Conservation (phyloP, 2,113 vertebrate species). For the Gavia stellata region DNA sequence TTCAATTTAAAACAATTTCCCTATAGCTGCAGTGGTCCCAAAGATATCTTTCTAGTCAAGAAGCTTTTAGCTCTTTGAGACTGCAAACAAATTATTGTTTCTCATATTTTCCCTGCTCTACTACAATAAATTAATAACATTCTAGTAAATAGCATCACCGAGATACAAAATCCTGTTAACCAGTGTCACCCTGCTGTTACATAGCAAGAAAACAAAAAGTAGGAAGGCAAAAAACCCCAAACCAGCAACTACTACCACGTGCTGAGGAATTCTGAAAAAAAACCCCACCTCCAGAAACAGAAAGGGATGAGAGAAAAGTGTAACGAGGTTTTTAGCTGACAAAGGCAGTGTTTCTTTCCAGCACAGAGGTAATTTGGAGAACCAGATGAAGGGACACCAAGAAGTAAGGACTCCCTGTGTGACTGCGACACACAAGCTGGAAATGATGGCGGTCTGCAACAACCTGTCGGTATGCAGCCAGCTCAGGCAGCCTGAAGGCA, state of each 20-base stretch:
- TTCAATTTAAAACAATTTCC: not conserved
- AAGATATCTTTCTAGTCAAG: not conserved
- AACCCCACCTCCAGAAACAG: not conserved
- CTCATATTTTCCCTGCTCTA: not conserved
- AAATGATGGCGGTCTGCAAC: fast-evolving
- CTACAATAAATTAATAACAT: not conserved
- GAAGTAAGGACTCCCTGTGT: not conserved
- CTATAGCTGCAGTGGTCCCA: not conserved
- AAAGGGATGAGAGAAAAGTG: not conserved
- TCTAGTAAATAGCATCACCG: not conserved
- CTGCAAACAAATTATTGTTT: not conserved
- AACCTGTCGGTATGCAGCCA: fast-evolving
- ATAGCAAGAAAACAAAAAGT: not conserved
- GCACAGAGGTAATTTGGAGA: not conserved
- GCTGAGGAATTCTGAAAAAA: not conserved
- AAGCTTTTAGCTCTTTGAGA: not conserved
- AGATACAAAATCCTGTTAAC: not conserved
- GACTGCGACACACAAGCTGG: not conserved
- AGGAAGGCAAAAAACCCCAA: not conserved
- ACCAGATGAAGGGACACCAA: not conserved
- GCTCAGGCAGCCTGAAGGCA: not conserved
- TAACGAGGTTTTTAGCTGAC: not conserved
- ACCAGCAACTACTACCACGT: not conserved
- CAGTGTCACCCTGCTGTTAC: not conserved
- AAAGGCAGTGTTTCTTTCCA: not conserved